Base-by-base conservation (phyloP, 2,888 invertebrate genomes). In the Aphodius sticticus region DNA sequence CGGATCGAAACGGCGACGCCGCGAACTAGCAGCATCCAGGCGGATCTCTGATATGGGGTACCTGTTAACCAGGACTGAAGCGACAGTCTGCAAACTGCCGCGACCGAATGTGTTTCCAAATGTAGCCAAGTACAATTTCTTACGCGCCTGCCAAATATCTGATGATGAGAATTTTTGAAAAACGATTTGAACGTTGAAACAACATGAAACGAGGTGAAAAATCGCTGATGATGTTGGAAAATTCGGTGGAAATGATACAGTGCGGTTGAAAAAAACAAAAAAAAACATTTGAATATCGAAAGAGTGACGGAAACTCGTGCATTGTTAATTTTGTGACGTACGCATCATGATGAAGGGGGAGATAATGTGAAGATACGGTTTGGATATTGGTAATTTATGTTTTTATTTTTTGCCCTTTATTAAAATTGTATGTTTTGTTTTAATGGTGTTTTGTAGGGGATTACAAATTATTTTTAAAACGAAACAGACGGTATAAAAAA, bases 51-150 rank as follows among this genome's bases (percentile, higher is more conserved):
- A 82, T 26, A 79, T 82, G 78, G 81, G 82, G 80, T 79, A 84
- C 83, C 83, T 84, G 83, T 84, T 84, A 84, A 82, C 82, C 80
- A 79, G 78, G 79, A 81, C 26, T 26, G 26, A 26, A 26, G 83
- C 83, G 83, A 81, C 81, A 79, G 86, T 85, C 90, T n/a, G 69
- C 69, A 69, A 69, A 69, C 16, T 26, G 16, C 70, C 69, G 35
- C 69, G 53, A 16, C 14, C 15, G n/a, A 5, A 36, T 35, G 35
- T 37, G 74, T 9, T n/a, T n/a, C 74, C 35, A 16, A 35, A 36
- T 6, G 9, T 15, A 26, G n/a, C 14, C 26, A 26, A 3, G 26
- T 35, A 72, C 72, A 16, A 15, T n/a, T 16, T 71, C 12, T 14
- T 16, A 12, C 71, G 35, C 4, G 6, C 4, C 4, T 12, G 53